A percentile compares a stretch with the other conserved stretches of the same genome.
phyloP scores from a whole-genome alignment of 2,113 vertebrate genomes.

The Bettongia penicillata region DNA sequence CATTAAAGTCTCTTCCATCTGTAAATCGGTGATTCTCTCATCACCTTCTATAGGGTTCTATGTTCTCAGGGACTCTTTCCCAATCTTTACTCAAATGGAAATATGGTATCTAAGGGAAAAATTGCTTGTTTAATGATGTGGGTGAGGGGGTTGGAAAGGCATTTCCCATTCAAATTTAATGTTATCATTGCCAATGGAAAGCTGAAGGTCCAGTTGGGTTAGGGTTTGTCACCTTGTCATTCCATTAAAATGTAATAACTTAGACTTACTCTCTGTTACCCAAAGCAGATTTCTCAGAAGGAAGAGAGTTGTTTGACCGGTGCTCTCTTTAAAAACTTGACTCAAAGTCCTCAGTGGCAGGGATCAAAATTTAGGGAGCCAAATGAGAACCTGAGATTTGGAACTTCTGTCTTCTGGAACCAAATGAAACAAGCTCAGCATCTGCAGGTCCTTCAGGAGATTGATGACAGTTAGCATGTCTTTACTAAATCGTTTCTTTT shows the following conservation, averaged over 20 bases:
- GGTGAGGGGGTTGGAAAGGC: fast-evolving
- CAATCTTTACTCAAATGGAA: background rate
- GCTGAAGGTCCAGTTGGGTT: background rate
- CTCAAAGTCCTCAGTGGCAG: background rate
- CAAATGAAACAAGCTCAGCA: background rate
- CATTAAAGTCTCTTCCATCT: background rate
- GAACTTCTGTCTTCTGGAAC: background rate
- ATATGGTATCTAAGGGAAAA: background rate
- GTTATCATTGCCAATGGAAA: background rate
- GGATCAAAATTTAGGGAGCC: background rate
- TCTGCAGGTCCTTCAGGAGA: background rate
- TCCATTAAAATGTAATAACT: fast-evolving
- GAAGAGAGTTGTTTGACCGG: background rate
- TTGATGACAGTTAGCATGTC: background rate
- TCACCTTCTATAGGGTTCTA: background rate
- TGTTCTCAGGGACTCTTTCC: background rate
- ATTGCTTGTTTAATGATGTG: background rate
- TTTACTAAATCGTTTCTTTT: background rate
- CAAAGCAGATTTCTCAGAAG: background rate
- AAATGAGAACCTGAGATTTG: background rate
- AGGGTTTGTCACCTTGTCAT: background rate
- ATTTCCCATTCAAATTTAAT: background rate
- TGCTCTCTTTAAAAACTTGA: background rate
- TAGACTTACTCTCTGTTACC: background rate
- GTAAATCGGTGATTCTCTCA: background rate